Base-by-base conservation (phyloP, 92 coral and sea anemone species). In the Ricordea florida region DNA sequence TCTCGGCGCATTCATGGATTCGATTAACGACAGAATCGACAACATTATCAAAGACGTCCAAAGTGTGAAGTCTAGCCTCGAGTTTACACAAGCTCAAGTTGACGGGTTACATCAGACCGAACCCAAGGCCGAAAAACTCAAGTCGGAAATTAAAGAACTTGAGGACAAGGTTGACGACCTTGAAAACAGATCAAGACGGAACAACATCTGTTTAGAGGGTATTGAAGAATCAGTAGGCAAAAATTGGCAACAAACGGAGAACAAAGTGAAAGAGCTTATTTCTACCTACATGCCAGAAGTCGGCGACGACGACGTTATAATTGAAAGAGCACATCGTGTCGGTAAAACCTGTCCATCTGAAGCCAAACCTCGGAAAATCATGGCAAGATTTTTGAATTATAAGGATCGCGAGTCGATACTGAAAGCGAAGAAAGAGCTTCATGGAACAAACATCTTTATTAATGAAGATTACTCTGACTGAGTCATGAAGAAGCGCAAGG, bases 301-400 rank as follows among this genome's bases (percentile, higher is more conserved):
- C 10, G 38, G 22, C n/a, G 36, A 24, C 22, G 50, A 70, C 11
- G 69, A 67, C 13, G 14, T 72, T 5, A 63, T n/a, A 7, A 62
- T 84, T 0, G 84, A 84, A 61, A 34, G 80, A n/a, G 79, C 78
- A 10, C 86, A 79, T 31, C 90, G 86, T 13, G 74, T 80, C 13
- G 86, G 91, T 4, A 43, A 32, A 33, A 50, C 49, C 14, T 43
- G 40, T 18, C 38, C 78, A 7, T 1, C 66, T 16, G 5, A 24
- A 22, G 61, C 7, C 17, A 84, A 69, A 27, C 84, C 79, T 0
- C 56, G 80, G 24, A 20, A 74, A 2, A 76, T 85, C 40, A 81
- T 67, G 5, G 76, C 80, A 2, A 80, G 73, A 35, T 65, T 80
- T 46, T 35, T 62, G 17, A 75, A 69, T 36, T 68, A 74, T 51